These are phyloP conservation scores for Cottoperca gobio DNA, from an alignment of 2,797 vertebrate genomes.

Conservation along the genomic window DNA sequence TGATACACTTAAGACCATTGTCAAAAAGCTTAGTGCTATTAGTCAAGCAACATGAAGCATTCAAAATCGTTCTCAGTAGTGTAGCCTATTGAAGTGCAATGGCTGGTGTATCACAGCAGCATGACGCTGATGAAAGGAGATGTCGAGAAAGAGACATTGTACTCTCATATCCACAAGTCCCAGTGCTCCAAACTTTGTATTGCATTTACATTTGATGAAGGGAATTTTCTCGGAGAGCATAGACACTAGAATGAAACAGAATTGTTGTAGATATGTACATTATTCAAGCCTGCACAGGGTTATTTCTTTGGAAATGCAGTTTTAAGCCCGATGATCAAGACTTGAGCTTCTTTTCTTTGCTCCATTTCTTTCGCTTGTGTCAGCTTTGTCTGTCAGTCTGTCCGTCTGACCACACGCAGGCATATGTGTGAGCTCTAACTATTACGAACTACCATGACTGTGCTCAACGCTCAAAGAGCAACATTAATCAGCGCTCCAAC, in stretches of 20 bases:
- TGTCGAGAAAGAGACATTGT: constrained; percentile 36
- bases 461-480: constrained; percentile 66
- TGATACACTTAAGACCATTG: constrained; percentile 68
- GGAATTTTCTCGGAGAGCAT: constrained; percentile 36
- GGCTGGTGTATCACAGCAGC: constrained; percentile 57
- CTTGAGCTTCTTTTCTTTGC: constrained; percentile 50
- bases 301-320: constrained; percentile 49
- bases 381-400: constrained; percentile 25
- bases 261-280: constrained; percentile 52
- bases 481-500: constrained; percentile 79
- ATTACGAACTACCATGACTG: constrained; percentile 69
- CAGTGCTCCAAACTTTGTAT: constrained; percentile 38
- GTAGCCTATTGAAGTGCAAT: constrained; percentile 43
- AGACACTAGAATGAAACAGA: constrained; percentile 57
- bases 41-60: constrained; percentile 74
- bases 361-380: constrained; percentile 27
- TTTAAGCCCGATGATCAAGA: constrained; percentile 49
- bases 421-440: constrained; percentile 53
- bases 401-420: constrained; percentile 36
- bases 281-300: constrained; percentile 44
- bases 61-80: constrained; percentile 62
- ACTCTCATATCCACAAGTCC: constrained; percentile 38
- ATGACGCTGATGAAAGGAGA: constrained; percentile 58
- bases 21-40: constrained; percentile 76
- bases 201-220: constrained; percentile 50